Percentiles rank a stretch among this genome's conserved stretches.
These are phyloP conservation scores for Dyspetes luteomarginatus DNA, from an alignment of 2,888 invertebrate species.

Conservation along the genomic window DNA sequence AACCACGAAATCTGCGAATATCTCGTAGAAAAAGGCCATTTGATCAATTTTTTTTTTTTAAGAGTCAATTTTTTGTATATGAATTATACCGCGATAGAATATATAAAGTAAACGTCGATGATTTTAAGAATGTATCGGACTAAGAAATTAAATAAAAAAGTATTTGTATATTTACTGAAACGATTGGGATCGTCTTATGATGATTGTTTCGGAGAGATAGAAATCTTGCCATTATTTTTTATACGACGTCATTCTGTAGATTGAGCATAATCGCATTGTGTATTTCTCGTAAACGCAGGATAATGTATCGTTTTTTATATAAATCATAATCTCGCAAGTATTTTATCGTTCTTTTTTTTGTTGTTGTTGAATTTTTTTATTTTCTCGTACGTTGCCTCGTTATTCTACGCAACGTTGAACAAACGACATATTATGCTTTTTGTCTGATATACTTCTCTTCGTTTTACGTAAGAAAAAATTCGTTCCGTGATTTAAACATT, in stretches of 20 bases:
- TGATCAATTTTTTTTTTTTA: constrained; percentile 32
- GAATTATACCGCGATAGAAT: constrained; percentile 53
- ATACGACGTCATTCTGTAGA: not conserved
- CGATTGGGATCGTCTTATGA: not conserved
- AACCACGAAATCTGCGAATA: constrained; percentile 8
- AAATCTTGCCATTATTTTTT: constrained; percentile 26
- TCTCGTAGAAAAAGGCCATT: constrained; percentile 27
- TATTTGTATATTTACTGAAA: not conserved
- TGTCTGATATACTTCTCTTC: constrained; percentile 22
- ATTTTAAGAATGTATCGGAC: constrained; percentile 46
- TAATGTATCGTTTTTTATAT: constrained; percentile 8
- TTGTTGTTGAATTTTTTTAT: too few relatives aligned
- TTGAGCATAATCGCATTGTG: constrained; percentile 20
- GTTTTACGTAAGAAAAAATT: constrained; percentile 54
- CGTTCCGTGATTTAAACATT: constrained; percentile 31
- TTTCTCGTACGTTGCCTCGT: constrained; percentile 39
- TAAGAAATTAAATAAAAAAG: constrained; percentile 26
- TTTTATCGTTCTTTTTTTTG: constrained; percentile 16
- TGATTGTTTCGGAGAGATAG: constrained; percentile 5
- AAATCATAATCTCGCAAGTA: constrained; percentile 28
- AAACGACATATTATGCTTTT: constrained; percentile 43
- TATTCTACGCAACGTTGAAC: constrained; percentile 48
- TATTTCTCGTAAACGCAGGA: constrained; percentile 12
- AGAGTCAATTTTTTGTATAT: constrained; percentile 49
- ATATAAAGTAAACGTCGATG: constrained; percentile 35